These are phyloP conservation scores for Octonoba sinensis DNA, from an alignment of 2,888 invertebrate species.

Conservation along the genomic window DNA sequence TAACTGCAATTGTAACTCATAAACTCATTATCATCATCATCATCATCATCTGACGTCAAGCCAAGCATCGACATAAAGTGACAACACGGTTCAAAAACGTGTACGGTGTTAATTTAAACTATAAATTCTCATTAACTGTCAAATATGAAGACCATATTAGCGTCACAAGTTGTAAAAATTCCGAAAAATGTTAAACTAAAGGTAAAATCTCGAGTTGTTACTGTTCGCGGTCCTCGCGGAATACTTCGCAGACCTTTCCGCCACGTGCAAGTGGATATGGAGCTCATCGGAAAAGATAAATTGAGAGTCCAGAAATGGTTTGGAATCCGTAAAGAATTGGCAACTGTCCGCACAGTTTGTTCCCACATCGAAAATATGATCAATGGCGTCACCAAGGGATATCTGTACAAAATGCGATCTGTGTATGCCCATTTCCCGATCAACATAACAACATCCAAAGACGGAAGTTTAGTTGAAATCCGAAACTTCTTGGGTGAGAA, in stretches of 20 bases:
- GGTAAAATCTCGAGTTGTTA: conserved; percentile 91
- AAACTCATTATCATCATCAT: no score
- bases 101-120: no score
- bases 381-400: conserved; percentile 89
- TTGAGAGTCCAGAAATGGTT: conserved; percentile 97
- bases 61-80: no score
- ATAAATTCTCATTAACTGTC: no score
- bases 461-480: conserved; percentile 91
- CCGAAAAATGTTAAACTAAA: conserved; percentile 90
- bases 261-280: conserved; percentile 94
- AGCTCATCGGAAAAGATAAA: conserved; percentile 77
- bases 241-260: conserved; percentile 90
- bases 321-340: conserved; percentile 96
- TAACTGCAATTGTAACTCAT: no score
- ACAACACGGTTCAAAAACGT: no score
- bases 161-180: conserved; percentile 94
- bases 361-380: conserved; percentile 99
- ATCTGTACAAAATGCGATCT: conserved; percentile 98
- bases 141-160: conserved; percentile 92
- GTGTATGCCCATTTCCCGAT: conserved; percentile 99
- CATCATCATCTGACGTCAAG: no score
- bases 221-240: conserved; percentile 95
- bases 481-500: conserved; percentile 98
- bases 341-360: conserved; percentile 97
- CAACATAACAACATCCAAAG: conserved; percentile 92